Evolutionary conservation across 2,113 vertebrate species (phyloP).

Genomic region (Hippocampus zosterae): DNA sequence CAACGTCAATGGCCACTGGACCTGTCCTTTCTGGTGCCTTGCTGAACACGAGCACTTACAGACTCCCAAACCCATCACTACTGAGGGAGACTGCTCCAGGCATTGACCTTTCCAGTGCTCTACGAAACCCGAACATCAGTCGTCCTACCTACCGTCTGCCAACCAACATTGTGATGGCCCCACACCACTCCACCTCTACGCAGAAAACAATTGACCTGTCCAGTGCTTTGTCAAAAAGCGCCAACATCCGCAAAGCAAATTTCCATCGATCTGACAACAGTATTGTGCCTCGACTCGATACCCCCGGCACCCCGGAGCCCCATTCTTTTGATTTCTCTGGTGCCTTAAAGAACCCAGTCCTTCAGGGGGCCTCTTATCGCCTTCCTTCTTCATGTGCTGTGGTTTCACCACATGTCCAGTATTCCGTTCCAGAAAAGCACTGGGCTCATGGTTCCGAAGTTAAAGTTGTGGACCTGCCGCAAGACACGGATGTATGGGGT

Average conservation of each 20-base stretch:
- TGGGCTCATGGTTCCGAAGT: slow-evolving; percentile 67
- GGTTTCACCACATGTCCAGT: slow-evolving; percentile 84
- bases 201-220: slow-evolving; percentile 51
- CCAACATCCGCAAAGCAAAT: slow-evolving; percentile 54
- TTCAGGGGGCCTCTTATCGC: slow-evolving; percentile 43
- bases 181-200: slow-evolving; percentile 25
- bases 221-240: slow-evolving; percentile 58
- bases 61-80: slow-evolving; percentile 45
- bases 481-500: slow-evolving; percentile 72
- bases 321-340: slow-evolving; percentile 54
- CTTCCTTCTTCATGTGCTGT: slow-evolving; percentile 80
- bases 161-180: slow-evolving; percentile 49
- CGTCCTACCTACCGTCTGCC: slow-evolving; percentile 53
- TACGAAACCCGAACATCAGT: slow-evolving; percentile 49
- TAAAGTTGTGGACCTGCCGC: slow-evolving; percentile 41
- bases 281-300: slow-evolving; percentile 51
- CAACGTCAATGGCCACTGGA: slow-evolving; percentile 20
- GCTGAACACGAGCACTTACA: slow-evolving; percentile 61
- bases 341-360: slow-evolving; percentile 56
- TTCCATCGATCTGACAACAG: slow-evolving; percentile 57
- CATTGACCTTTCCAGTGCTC: slow-evolving; percentile 57
- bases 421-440: slow-evolving; percentile 72
- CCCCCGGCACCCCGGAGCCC: slow-evolving; percentile 42
- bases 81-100: slow-evolving; percentile 40
- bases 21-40: slow-evolving; percentile 65